A percentile compares a stretch with the other conserved stretches of the same genome.
These are phyloP conservation scores for Potorous gilbertii DNA, from an alignment of 2,797 vertebrate genomes.

Conservation along the genomic window DNA sequence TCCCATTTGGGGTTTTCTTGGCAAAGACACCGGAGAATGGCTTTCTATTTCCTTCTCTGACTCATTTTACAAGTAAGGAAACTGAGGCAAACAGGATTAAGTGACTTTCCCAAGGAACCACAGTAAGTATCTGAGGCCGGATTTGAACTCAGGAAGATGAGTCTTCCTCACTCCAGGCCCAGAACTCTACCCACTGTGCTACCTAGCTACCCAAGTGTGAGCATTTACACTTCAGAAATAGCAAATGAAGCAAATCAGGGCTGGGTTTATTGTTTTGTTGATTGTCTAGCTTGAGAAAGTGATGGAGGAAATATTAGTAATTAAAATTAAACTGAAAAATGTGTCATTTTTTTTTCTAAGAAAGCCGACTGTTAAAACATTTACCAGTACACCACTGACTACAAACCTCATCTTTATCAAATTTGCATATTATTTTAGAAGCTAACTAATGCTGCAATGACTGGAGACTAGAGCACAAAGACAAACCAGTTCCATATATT, in stretches of 20 bases:
- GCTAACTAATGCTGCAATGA: constrained; percentile 56
- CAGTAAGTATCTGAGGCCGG: background rate
- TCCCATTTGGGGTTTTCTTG: background rate
- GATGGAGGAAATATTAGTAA: background rate
- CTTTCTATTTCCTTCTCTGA: background rate
- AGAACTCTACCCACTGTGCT: background rate
- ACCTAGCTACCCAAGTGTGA: background rate
- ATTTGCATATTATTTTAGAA: constrained; percentile 56
- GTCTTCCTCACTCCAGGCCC: background rate
- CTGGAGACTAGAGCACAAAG: constrained; percentile 38
- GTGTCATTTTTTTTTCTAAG: background rate
- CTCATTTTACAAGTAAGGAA: background rate
- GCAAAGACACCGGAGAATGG: background rate
- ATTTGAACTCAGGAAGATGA: background rate
- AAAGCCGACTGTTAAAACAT: background rate
- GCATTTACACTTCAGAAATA: background rate
- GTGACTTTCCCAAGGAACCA: background rate
- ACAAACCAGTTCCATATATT: constrained; percentile 59
- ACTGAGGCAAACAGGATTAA: background rate
- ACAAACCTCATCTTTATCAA: constrained; percentile 56
- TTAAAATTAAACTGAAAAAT: background rate
- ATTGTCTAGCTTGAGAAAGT: background rate
- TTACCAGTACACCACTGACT: background rate
- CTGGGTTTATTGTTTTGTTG: background rate
- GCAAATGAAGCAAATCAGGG: background rate